Conservation (phyloP, 2,888 invertebrate species). For the Ceriagrion tenellum region DNA sequence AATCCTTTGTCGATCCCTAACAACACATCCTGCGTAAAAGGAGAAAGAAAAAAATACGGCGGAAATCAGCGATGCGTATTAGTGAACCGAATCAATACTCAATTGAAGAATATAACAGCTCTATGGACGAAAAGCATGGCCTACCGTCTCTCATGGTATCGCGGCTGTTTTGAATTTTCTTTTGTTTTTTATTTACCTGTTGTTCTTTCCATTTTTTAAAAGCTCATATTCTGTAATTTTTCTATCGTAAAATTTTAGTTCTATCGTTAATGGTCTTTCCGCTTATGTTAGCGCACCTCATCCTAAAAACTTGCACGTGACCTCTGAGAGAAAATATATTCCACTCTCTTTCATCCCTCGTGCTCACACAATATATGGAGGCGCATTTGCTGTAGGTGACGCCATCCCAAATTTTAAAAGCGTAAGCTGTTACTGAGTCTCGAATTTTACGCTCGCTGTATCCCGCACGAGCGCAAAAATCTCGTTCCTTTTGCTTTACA, state of each 20-base stretch:
- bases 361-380: background rate
- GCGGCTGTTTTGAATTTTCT: too few species aligned
- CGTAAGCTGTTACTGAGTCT: too few species aligned
- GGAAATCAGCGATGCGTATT: too few species aligned
- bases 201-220: background rate
- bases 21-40: too few species aligned
- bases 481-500: background rate
- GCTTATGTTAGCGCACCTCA: background rate
- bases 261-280: background rate
- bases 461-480: background rate
- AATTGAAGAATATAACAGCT: too few species aligned
- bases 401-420: background rate
- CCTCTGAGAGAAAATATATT: background rate
- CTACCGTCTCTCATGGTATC: too few species aligned
- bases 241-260: background rate
- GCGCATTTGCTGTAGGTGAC: background rate
- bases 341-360: background rate
- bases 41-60: too few species aligned
- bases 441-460: background rate
- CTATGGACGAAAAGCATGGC: too few species aligned
- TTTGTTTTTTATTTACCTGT: too few species aligned
- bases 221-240: background rate
- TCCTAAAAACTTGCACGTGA: background rate
- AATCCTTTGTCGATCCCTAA: too few species aligned
- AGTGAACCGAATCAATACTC: too few species aligned